Evolutionary conservation across 1,140 invertebrate species (phyloP).

Genomic region (Ridgeia piscesae): DNA sequence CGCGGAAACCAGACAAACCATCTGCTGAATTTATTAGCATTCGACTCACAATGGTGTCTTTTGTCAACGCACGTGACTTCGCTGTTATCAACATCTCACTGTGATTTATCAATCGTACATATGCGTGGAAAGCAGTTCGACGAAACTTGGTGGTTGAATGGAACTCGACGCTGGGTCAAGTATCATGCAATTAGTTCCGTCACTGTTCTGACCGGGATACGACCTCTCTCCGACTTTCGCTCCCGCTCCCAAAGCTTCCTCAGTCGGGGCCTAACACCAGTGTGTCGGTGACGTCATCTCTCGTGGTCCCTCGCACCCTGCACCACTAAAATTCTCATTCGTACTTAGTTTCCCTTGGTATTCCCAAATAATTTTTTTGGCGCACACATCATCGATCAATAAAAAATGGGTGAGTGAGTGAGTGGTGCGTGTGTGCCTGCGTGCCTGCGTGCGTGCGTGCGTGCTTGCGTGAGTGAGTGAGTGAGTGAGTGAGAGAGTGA

Average conservation of each 20-base stretch:
- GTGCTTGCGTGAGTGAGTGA: slow-evolving; percentile 22
- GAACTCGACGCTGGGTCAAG: background rate
- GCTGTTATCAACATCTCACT: background rate
- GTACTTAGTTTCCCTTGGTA: no score
- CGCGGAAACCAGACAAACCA: background rate
- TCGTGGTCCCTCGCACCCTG: no score
- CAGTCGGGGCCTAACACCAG: background rate
- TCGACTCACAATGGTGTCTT: background rate
- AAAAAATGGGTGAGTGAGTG: slow-evolving; percentile 25
- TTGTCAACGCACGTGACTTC: background rate
- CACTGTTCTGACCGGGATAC: background rate
- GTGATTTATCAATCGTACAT: background rate
- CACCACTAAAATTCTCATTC: no score
- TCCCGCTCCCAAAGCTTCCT: no score
- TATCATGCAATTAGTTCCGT: background rate
- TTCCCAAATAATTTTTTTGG: no score
- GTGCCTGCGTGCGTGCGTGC: slow-evolving; percentile 24
- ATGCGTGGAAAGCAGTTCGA: background rate
- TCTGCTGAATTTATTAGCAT: background rate
- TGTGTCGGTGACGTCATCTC: background rate
- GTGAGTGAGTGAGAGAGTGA: slow-evolving; percentile 23
- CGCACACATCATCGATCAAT: no score
- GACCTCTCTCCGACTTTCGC: background rate
- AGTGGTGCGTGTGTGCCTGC: slow-evolving; percentile 26
- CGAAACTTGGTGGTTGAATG: background rate